These are phyloP conservation scores for Poicephalus gulielmi DNA, from an alignment of 2,113 vertebrate species.

Conservation along the genomic window DNA sequence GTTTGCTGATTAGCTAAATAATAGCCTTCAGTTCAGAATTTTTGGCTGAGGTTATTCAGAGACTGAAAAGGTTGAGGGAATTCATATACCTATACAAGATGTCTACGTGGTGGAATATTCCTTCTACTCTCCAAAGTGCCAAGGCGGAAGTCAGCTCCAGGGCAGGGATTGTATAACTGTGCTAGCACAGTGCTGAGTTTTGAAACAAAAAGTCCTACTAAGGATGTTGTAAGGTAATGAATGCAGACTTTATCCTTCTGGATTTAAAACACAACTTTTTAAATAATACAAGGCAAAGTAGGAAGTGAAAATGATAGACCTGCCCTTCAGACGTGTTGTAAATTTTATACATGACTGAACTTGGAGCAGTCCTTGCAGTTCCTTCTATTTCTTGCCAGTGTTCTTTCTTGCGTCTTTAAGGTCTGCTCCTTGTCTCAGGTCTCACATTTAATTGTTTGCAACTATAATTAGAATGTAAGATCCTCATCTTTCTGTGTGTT, in stretches of 20 bases:
- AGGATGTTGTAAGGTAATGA: constrained; percentile 25
- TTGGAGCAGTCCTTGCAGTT: neutral
- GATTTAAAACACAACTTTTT: constrained; percentile 1
- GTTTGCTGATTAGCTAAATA: neutral
- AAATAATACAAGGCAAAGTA: constrained; percentile 33
- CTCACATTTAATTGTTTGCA: constrained; percentile 18
- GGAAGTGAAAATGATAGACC: constrained; percentile 13
- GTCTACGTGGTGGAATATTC: neutral
- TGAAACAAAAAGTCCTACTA: neutral
- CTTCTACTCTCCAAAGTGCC: neutral
- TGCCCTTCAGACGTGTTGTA: neutral
- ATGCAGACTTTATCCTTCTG: constrained; percentile 7
- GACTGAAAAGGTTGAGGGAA: neutral
- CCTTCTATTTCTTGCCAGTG: neutral
- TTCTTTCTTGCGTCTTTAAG: constrained; percentile 3
- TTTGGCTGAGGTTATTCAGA: neutral
- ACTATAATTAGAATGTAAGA: constrained; percentile 27
- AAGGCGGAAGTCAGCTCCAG: neutral
- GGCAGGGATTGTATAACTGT: neutral
- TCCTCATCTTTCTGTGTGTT: constrained; percentile 17
- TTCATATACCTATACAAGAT: neutral
- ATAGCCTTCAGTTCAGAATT: neutral
- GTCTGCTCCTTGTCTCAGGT: neutral
- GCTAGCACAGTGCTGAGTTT: neutral
- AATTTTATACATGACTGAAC: constrained; percentile 31